phyloP scores from a whole-genome alignment of 2,797 vertebrate species.

The Catamblyrhynchus diadema region DNA sequence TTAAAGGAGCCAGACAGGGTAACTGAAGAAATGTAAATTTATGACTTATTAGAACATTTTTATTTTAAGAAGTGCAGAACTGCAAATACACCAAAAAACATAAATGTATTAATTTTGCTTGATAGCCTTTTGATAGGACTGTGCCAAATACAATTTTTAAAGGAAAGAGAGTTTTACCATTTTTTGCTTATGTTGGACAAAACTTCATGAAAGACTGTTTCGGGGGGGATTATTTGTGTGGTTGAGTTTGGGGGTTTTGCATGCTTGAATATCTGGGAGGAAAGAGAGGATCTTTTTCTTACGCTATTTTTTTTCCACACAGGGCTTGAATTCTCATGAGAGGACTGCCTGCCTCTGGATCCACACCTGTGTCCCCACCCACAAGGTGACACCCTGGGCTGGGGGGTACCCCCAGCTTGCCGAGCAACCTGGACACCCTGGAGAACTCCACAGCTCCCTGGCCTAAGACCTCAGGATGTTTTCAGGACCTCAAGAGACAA shows the following conservation, averaged over 20 bases:
- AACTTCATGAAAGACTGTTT: background rate
- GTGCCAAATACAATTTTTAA: background rate
- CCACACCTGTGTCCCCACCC: accelerated
- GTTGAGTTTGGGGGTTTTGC: background rate
- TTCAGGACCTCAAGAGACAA: background rate
- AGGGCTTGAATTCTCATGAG: background rate
- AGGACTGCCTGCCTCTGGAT: background rate
- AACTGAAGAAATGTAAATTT: constrained; percentile 22
- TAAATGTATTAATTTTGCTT: background rate
- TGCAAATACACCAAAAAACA: background rate
- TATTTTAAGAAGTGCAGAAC: constrained; percentile 26
- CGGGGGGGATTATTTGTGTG: background rate
- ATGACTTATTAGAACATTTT: background rate
- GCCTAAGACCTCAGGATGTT: background rate
- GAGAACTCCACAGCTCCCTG: background rate
- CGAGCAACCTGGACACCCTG: background rate
- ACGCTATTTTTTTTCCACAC: background rate
- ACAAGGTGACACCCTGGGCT: background rate
- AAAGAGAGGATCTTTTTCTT: background rate
- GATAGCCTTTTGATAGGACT: background rate
- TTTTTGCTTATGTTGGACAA: background rate
- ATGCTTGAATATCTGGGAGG: background rate
- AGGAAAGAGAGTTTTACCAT: background rate
- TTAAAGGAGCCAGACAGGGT: background rate
- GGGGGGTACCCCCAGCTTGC: background rate